Percentiles rank a stretch among this genome's conserved stretches.
These are phyloP conservation scores for Catocala fraxini DNA, from an alignment of 2,888 invertebrate genomes.

Conservation along the genomic window DNA sequence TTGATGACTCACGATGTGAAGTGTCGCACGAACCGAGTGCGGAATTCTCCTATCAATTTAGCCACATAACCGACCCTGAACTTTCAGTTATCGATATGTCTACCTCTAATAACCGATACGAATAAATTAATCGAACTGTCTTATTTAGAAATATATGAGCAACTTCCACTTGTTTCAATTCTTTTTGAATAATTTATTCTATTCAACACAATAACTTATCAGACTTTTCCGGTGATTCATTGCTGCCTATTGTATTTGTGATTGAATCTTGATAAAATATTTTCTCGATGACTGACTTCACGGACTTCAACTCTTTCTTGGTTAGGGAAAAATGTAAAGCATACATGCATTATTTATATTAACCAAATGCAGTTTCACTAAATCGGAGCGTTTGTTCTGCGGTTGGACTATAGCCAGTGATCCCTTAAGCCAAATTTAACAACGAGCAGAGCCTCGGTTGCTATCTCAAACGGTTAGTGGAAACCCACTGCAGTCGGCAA, in stretches of 20 bases:
- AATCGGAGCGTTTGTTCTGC: slow-evolving; percentile 51
- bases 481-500: slow-evolving; percentile 6
- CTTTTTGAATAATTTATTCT: slow-evolving; percentile 38
- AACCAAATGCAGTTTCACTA: slow-evolving; percentile 13
- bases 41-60: slow-evolving; percentile 59
- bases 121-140: slow-evolving; percentile 3
- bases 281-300: slow-evolving; percentile 26
- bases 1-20: slow-evolving; percentile 71
- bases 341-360: slow-evolving; percentile 7
- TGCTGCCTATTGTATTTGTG: slow-evolving; percentile 34
- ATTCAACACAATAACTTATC: slow-evolving; percentile 33
- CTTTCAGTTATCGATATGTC: slow-evolving; percentile 46
- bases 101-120: slow-evolving; percentile 37
- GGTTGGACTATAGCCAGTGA: slow-evolving; percentile 64
- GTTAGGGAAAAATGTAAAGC: neutral
- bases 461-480: slow-evolving; percentile 24
- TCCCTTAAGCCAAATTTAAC: slow-evolving; percentile 61
- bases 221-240: slow-evolving; percentile 47
- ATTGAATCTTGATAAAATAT: slow-evolving; percentile 46
- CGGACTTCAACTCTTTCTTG: neutral
- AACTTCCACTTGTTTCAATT: slow-evolving; percentile 14
- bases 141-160: neutral
- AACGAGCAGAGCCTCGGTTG: slow-evolving; percentile 48
- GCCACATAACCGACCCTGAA: slow-evolving; percentile 59
- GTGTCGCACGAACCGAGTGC: slow-evolving; percentile 54